phyloP scores from a whole-genome alignment of 2,113 vertebrate species.

The Lathamus discolor region DNA sequence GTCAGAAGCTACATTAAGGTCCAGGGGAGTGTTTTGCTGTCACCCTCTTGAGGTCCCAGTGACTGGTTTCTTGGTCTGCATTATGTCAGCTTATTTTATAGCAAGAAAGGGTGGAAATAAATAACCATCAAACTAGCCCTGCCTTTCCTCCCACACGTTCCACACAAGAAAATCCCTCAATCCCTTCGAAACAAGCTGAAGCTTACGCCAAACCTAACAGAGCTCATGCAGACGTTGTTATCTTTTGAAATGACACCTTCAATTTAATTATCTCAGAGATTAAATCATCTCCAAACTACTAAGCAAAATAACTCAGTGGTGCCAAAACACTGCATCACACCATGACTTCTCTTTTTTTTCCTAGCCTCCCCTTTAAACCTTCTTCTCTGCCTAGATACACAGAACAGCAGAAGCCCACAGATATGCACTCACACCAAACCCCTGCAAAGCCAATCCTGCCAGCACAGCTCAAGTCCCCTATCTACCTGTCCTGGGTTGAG shows the following conservation, averaged over 20 bases:
- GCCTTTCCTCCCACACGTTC: background rate
- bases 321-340: constrained; percentile 53
- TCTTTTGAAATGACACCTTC: constrained; percentile 66
- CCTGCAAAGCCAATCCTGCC: background rate
- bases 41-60: background rate
- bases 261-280: constrained; percentile 63
- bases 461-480: background rate
- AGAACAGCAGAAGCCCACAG: background rate
- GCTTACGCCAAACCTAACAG: constrained; percentile 40
- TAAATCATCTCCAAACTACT: constrained; percentile 65
- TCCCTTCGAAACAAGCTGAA: constrained; percentile 25
- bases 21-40: background rate
- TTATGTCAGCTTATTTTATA: constrained; percentile 46
- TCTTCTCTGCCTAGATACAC: background rate
- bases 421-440: background rate
- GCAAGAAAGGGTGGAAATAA: constrained; percentile 30
- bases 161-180: constrained; percentile 21
- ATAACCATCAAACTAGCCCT: background rate
- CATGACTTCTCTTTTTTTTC: background rate
- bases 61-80: constrained; percentile 2
- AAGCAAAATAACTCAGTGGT: constrained; percentile 24
- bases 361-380: background rate
- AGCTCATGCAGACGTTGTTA: constrained; percentile 16
- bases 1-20: background rate
- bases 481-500: too few species aligned